phyloP scores from a whole-genome alignment of 2,113 vertebrate species.

The Chamaea fasciata region DNA sequence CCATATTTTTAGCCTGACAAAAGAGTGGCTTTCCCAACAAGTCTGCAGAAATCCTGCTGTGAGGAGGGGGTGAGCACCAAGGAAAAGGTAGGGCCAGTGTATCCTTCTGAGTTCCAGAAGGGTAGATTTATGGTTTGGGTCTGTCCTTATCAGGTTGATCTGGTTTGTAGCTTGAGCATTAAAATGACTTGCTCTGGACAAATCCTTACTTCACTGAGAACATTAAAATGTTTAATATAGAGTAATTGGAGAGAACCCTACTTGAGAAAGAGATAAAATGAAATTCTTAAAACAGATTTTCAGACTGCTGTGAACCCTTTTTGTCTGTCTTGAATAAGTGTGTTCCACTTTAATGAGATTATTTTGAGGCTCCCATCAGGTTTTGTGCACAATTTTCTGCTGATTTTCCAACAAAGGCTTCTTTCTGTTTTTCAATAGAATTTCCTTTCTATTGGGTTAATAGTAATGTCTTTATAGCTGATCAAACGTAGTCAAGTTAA shows the following conservation, averaged over 20 bases:
- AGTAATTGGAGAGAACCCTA: constrained; percentile 36
- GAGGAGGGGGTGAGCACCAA: neutral
- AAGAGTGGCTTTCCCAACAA: neutral
- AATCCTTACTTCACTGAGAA: constrained; percentile 18
- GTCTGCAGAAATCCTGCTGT: neutral
- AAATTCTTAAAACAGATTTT: constrained; percentile 67
- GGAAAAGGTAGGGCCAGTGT: neutral
- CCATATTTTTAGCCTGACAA: neutral
- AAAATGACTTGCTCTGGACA: constrained; percentile 22
- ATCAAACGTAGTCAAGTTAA: constrained; percentile 1
- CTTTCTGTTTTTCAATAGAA: constrained; percentile 66
- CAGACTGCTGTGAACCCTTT: constrained; percentile 56
- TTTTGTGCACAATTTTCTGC: constrained; percentile 64
- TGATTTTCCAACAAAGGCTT: constrained; percentile 62
- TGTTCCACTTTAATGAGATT: constrained; percentile 74
- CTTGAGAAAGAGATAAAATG: constrained; percentile 43
- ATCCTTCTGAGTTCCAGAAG: neutral
- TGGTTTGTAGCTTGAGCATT: constrained; percentile 8
- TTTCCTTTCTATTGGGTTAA: constrained; percentile 58
- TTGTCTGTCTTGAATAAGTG: constrained; percentile 66
- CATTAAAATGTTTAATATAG: constrained; percentile 50
- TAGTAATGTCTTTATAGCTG: constrained; percentile 52
- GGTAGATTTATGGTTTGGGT: neutral
- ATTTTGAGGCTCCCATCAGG: constrained; percentile 73
- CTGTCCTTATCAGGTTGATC: neutral